phyloP scores from a whole-genome alignment of 2,797 vertebrate genomes.

The Lepus oiostolus region DNA sequence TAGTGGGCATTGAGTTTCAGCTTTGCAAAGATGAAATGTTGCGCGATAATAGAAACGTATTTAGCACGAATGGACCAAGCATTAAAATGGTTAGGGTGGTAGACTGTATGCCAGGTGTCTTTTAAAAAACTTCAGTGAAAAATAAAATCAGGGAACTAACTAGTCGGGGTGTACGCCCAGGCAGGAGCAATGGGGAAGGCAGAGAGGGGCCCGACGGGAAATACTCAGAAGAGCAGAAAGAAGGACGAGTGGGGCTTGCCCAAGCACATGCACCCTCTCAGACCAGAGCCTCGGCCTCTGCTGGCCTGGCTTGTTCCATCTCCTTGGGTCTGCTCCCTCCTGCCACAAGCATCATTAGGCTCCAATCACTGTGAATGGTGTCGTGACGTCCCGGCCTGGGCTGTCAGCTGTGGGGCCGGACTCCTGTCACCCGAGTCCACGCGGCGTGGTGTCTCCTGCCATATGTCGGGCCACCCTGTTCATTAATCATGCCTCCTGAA shows the following conservation, averaged over 20 bases:
- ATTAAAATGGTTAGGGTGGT: not conserved
- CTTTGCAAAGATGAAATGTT: not conserved
- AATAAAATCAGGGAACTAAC: not conserved
- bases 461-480: conserved; percentile 70
- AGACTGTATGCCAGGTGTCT: not conserved
- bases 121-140: not conserved
- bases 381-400: not conserved
- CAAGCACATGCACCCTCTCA: accelerated
- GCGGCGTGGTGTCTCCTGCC: not conserved
- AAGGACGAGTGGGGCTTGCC: accelerated
- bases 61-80: accelerated
- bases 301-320: not conserved
- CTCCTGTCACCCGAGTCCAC: conserved; percentile 21
- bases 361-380: accelerated
- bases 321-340: not conserved
- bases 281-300: not conserved
- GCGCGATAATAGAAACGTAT: not conserved
- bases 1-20: not conserved
- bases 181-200: not conserved
- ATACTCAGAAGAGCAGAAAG: accelerated
- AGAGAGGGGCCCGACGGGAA: accelerated
- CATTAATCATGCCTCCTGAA: conserved; percentile 87
- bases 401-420: not conserved
- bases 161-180: not conserved
- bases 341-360: not conserved